Conservation (phyloP, 2,113 vertebrate species). For the Neogobius melanostomus region DNA sequence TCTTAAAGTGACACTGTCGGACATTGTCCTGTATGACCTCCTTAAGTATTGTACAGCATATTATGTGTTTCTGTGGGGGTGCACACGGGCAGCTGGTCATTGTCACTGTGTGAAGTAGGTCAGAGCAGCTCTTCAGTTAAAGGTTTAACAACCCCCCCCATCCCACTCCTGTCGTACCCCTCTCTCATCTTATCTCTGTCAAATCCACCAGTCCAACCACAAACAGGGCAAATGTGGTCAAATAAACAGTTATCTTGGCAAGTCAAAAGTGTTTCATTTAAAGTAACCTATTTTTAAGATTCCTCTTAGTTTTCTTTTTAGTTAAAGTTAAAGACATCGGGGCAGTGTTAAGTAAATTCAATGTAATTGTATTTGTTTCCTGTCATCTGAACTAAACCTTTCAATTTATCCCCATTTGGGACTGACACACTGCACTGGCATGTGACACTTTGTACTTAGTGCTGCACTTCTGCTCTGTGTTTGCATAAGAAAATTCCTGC, state of each 20-base stretch:
- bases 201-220: constrained; percentile 36
- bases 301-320: too few species aligned
- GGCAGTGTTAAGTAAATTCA: too few species aligned
- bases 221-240: constrained; percentile 14
- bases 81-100: constrained; percentile 59
- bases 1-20: neutral
- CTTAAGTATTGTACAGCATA: neutral
- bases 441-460: neutral
- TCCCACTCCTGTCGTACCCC: constrained; percentile 16
- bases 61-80: constrained; percentile 1
- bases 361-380: too few species aligned
- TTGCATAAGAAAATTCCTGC: neutral
- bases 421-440: neutral
- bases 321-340: too few species aligned
- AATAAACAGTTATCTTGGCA: constrained; percentile 40
- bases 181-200: constrained; percentile 50
- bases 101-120: constrained; percentile 67
- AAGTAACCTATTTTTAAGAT: too few species aligned
- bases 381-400: too few species aligned
- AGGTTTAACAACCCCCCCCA: constrained; percentile 61
- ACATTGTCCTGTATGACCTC: neutral
- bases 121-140: constrained; percentile 56
- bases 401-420: too few species aligned
- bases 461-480: neutral
- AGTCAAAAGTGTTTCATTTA: neutral